Conservation (phyloP, 2,113 vertebrate species). For the Bettongia penicillata region DNA sequence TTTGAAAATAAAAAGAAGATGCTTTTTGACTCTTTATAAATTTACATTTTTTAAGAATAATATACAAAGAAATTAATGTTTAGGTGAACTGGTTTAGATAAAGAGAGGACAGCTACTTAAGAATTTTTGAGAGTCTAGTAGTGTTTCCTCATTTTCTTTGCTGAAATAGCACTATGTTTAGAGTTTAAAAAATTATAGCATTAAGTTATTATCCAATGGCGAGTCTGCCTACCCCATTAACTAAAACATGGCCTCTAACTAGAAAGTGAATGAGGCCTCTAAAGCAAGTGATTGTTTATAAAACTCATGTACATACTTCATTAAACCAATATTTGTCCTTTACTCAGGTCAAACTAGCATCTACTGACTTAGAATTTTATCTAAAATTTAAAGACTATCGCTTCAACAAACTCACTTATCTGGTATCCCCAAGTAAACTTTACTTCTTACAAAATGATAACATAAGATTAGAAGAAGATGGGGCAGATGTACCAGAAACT, state of each 20-base stretch:
- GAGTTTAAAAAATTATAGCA: not conserved
- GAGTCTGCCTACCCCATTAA: not conserved
- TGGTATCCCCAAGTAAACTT: no score
- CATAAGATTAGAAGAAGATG: no score
- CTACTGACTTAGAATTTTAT: no score
- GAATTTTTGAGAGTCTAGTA: not conserved
- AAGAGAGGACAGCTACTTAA: not conserved
- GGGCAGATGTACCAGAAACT: no score
- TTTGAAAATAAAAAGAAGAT: not conserved
- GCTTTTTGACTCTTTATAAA: not conserved
- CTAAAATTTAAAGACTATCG: no score
- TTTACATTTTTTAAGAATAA: not conserved
- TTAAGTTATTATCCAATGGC: no score
- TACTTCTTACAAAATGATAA: no score
- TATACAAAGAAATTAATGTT: not conserved
- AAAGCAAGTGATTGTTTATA: no score
- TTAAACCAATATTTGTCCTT: no score
- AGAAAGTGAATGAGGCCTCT: not conserved
- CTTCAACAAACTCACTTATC: no score
- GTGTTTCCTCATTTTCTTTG: not conserved
- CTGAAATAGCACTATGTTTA: not conserved
- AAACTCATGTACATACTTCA: no score
- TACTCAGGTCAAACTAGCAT: no score
- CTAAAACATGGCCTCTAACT: not conserved
- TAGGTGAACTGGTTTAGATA: not conserved